Percentiles rank a stretch among this genome's conserved stretches.
Conservation (phyloP, 2,888 invertebrate species). For the Junonia oenone region DNA sequence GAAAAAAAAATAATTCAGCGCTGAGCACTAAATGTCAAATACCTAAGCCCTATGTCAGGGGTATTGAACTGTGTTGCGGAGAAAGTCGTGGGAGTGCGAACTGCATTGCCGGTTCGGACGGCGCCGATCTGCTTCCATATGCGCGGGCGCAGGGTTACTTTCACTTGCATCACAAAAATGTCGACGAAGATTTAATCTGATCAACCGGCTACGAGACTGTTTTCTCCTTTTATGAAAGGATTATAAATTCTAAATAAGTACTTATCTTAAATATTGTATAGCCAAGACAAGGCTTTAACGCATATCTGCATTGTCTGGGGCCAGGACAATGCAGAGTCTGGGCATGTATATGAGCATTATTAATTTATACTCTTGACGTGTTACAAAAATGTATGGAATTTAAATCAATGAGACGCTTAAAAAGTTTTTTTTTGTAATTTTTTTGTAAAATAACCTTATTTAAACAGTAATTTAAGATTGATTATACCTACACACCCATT, state of each 20-base stretch:
- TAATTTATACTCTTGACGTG: too few relatives aligned
- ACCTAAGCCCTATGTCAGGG: not conserved
- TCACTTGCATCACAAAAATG: conserved; percentile 18
- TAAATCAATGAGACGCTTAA: too few relatives aligned
- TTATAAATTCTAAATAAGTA: not conserved
- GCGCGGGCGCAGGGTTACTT: conserved; percentile 13
- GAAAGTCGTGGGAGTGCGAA: conserved; percentile 44
- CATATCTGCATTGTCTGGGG: too few relatives aligned
- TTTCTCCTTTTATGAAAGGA: not conserved
- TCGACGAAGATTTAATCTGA: not conserved
- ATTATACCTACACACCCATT: too few relatives aligned
- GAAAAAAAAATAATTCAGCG: not conserved
- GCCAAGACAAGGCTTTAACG: not conserved
- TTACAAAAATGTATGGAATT: too few relatives aligned
- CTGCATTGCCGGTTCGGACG: conserved; percentile 14
- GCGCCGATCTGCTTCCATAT: conserved; percentile 7
- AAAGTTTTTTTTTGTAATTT: too few relatives aligned
- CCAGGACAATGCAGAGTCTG: too few relatives aligned
- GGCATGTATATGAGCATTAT: too few relatives aligned
- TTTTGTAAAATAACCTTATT: too few relatives aligned
- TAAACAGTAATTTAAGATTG: too few relatives aligned
- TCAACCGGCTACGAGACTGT: not conserved
- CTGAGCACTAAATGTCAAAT: not conserved
- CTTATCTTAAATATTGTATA: not conserved
- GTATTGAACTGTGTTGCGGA: conserved; percentile 29